Percentiles rank a stretch among this genome's conserved stretches.
Conservation (phyloP, 2,113 vertebrate genomes). For the Ochotona princeps region DNA sequence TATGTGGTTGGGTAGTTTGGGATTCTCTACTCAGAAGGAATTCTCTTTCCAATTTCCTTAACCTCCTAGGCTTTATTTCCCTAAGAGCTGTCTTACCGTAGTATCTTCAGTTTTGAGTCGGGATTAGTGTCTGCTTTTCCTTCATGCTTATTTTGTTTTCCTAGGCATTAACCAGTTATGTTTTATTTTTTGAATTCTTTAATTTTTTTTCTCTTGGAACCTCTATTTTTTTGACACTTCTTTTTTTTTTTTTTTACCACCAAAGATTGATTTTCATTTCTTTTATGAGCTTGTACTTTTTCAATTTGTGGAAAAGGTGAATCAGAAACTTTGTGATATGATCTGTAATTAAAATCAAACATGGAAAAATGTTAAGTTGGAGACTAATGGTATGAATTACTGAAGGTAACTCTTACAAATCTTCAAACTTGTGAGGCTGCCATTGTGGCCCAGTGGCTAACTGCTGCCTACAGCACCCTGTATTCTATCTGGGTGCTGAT, state of each 20-base stretch:
- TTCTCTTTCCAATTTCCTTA: not conserved
- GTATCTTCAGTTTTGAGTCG: not conserved
- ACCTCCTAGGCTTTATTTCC: too few relatives aligned
- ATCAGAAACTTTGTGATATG: too few relatives aligned
- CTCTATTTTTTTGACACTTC: not conserved
- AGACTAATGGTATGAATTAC: too few relatives aligned
- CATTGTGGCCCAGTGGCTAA: too few relatives aligned
- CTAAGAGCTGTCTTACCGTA: not conserved
- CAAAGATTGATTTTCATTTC: too few relatives aligned
- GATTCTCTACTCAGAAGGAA: not conserved
- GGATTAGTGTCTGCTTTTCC: slow-evolving; percentile 19
- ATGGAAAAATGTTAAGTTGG: too few relatives aligned
- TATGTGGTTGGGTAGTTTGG: too few relatives aligned
- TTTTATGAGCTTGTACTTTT: not conserved
- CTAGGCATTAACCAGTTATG: not conserved
- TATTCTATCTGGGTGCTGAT: too few relatives aligned
- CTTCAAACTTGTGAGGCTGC: too few relatives aligned
- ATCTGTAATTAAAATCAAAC: too few relatives aligned
- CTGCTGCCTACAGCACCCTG: too few relatives aligned
- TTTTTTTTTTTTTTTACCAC: not conserved
- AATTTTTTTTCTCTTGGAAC: not conserved
- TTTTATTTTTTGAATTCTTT: slow-evolving; percentile 9
- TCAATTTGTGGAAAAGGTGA: not conserved
- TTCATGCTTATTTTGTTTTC: not conserved
- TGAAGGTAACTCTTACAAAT: too few relatives aligned